These are phyloP conservation scores for Chrosomus eos DNA, from an alignment of 2,797 vertebrate genomes.

Conservation along the genomic window DNA sequence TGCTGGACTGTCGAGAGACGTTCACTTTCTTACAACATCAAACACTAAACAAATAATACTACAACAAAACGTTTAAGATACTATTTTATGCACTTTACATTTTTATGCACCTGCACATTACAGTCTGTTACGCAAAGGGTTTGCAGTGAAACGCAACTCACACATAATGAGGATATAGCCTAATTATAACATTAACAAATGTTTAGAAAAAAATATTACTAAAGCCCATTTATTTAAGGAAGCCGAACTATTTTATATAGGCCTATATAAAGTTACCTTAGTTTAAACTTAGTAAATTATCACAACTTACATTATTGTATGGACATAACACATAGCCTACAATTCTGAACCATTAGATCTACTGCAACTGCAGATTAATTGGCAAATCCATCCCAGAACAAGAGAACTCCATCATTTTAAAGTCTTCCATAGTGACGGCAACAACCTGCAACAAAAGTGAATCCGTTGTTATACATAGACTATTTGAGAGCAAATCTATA, in stretches of 20 bases:
- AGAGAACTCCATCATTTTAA: conserved; percentile 20
- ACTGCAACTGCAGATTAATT: not conserved
- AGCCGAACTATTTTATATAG: not conserved
- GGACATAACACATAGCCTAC: not conserved
- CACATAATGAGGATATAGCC: not conserved
- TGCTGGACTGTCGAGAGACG: not conserved
- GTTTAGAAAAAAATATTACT: not conserved
- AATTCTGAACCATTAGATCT: not conserved
- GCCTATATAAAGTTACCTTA: not conserved
- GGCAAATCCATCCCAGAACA: not conserved
- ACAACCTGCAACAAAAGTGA: conserved; percentile 53
- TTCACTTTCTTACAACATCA: not conserved
- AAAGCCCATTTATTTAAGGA: not conserved
- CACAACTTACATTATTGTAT: not conserved
- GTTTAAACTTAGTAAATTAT: not conserved
- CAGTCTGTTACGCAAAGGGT: not conserved
- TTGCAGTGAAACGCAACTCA: not conserved
- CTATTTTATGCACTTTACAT: no score
- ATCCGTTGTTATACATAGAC: not conserved
- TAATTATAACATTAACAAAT: not conserved
- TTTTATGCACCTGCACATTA: not conserved
- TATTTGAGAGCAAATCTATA: not conserved
- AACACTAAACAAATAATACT: not conserved
- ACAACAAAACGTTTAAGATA: not conserved
- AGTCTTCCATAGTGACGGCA: conserved; percentile 57